A percentile compares a stretch with the other conserved stretches of the same genome.
These are phyloP conservation scores for Diarsia brunnea DNA, from an alignment of 2,888 invertebrate genomes.

Conservation along the genomic window DNA sequence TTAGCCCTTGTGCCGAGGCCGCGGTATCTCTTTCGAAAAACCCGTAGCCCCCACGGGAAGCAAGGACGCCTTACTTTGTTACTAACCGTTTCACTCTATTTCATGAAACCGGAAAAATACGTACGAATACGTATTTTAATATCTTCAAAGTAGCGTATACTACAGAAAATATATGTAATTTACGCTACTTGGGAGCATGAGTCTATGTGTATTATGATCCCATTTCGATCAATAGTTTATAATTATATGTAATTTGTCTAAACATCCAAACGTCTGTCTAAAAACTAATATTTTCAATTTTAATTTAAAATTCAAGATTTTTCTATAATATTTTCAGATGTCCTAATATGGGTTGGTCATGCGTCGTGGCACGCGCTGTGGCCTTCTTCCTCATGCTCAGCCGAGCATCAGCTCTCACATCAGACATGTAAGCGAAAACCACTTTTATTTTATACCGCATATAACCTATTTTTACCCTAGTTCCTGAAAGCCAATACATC, in stretches of 20 bases:
- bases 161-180: not conserved
- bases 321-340: slow-evolving; percentile 92
- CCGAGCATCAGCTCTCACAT: slow-evolving; percentile 88
- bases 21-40: too few relatives aligned
- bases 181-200: not conserved
- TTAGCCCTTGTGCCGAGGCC: too few relatives aligned
- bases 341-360: slow-evolving; percentile 97
- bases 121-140: not conserved
- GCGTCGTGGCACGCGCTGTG: slow-evolving; percentile 94
- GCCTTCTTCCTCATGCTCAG: slow-evolving; percentile 91
- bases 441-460: not conserved
- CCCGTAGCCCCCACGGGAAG: too few relatives aligned
- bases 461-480: not conserved
- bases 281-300: not conserved
- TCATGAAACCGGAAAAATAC: not conserved
- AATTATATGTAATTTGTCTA: too few relatives aligned
- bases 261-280: not conserved
- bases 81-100: not conserved
- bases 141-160: too few relatives aligned
- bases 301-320: not conserved
- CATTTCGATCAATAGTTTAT: not conserved
- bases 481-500: not conserved
- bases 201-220: not conserved
- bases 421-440: slow-evolving; percentile 88
- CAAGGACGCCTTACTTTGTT: not conserved